Evolutionary conservation across 2,797 vertebrate species (phyloP).

Genomic region (Balearica regulorum): DNA sequence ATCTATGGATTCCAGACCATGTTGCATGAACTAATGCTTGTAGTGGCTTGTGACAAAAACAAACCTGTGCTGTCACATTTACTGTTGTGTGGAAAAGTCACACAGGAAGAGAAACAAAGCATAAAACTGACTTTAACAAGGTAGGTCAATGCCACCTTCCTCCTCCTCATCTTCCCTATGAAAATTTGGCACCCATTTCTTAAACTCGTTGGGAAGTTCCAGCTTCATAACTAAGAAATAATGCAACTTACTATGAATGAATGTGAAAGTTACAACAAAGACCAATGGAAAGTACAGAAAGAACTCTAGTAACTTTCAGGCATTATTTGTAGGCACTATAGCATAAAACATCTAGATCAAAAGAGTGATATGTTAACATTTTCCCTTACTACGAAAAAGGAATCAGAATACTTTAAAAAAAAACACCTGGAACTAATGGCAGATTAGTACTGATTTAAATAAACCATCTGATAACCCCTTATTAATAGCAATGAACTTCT

Average conservation of each 20-base stretch:
- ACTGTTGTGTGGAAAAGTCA: not conserved
- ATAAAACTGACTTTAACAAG: not conserved
- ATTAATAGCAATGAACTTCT: not conserved
- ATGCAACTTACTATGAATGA: not conserved
- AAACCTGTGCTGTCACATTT: accelerated
- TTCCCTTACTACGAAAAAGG: not conserved
- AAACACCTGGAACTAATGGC: not conserved
- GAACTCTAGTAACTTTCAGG: not conserved
- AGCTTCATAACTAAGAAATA: not conserved
- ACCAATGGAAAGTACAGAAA: not conserved
- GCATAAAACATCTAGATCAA: not conserved
- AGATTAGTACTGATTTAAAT: not conserved
- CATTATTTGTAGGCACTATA: not conserved
- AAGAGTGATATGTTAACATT: not conserved
- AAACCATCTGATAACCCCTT: not conserved
- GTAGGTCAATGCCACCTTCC: not conserved
- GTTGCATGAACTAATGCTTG: not conserved
- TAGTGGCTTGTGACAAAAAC: not conserved
- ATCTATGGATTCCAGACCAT: not conserved
- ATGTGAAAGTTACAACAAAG: not conserved
- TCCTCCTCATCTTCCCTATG: not conserved
- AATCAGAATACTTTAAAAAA: not conserved
- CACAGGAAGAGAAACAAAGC: not conserved
- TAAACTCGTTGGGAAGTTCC: not conserved
- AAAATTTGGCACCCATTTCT: not conserved